Evolutionary conservation across 1,140 invertebrate genomes (phyloP).

Genomic region (Drosophila subobscura): DNA sequence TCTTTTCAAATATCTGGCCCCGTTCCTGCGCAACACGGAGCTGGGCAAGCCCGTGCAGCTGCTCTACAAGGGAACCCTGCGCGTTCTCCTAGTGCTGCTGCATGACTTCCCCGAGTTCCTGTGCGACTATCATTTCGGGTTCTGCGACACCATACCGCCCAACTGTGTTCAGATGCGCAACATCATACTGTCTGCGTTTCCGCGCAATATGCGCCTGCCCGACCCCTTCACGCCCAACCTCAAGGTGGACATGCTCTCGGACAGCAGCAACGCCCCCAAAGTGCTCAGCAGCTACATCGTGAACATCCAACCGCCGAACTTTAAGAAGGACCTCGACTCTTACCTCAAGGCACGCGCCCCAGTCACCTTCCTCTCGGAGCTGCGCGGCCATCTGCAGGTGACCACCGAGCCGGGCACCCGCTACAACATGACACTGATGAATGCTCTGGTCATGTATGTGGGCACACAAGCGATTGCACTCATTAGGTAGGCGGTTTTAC

Average conservation of each 20-base stretch:
- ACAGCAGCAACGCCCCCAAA: slow-evolving; percentile 92
- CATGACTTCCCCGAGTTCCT: slow-evolving; percentile 99
- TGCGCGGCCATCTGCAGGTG: slow-evolving; percentile 94
- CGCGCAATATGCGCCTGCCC: slow-evolving; percentile 97
- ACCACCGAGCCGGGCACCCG: slow-evolving; percentile 93
- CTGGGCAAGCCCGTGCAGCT: slow-evolving; percentile 95
- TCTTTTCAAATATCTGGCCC: slow-evolving; percentile 97
- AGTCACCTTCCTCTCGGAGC: slow-evolving; percentile 97
- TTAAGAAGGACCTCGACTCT: slow-evolving; percentile 98
- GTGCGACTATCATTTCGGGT: slow-evolving; percentile 99
- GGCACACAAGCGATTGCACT: slow-evolving; percentile 97
- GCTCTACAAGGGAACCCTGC: slow-evolving; percentile 97
- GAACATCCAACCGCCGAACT: slow-evolving; percentile 93
- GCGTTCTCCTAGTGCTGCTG: slow-evolving; percentile 97
- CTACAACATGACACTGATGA: slow-evolving; percentile 98
- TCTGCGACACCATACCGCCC: slow-evolving; percentile 99
- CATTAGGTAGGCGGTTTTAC: slow-evolving; percentile 84
- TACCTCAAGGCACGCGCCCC: slow-evolving; percentile 97
- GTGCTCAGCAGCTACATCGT: slow-evolving; percentile 95
- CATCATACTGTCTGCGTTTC: slow-evolving; percentile 98
- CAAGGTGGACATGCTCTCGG: slow-evolving; percentile 97
- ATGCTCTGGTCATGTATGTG: slow-evolving; percentile 98
- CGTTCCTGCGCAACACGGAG: slow-evolving; percentile 98
- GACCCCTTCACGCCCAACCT: slow-evolving; percentile 99
- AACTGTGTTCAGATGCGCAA: slow-evolving; percentile 99